Evolutionary conservation across 92 coral and sea anemone genomes (phyloP).

Genomic region (Isaurus tuberculatus): DNA sequence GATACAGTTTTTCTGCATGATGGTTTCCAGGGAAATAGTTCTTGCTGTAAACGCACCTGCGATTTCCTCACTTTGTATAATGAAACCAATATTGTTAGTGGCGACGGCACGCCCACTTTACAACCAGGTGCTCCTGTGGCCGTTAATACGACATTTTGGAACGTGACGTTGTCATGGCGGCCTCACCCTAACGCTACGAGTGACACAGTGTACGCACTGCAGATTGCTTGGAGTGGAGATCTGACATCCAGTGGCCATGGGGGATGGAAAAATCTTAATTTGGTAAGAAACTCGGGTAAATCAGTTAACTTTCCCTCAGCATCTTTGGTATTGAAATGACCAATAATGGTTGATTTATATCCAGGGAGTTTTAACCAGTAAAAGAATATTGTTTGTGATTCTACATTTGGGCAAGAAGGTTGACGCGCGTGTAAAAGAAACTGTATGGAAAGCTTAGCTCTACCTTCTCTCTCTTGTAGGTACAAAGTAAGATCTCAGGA

Average conservation of each 20-base stretch:
- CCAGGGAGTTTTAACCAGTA: too few species aligned
- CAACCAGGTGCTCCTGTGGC: conserved; percentile 21
- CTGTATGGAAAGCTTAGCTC: too few species aligned
- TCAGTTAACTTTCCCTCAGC: too few species aligned
- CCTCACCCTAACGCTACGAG: conserved; percentile 23
- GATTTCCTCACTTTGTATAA: conserved; percentile 4
- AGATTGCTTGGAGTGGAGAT: conserved; percentile 36
- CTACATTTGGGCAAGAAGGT: too few species aligned
- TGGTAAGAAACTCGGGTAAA: neutral
- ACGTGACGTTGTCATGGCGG: conserved; percentile 28
- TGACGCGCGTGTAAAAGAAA: too few species aligned
- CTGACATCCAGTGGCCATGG: neutral
- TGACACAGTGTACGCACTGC: conserved; percentile 13
- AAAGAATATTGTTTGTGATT: too few species aligned
- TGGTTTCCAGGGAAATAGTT: neutral
- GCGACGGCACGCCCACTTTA: conserved; percentile 10
- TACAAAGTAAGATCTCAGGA: too few species aligned
- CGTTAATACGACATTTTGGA: conserved; percentile 2
- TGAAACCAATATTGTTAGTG: neutral
- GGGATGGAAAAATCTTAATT: conserved; percentile 25
- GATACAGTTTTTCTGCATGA: neutral
- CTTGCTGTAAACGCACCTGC: conserved; percentile 19
- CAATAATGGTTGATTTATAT: neutral
- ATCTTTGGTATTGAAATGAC: too few species aligned
- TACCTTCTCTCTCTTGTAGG: too few species aligned